Percentiles rank a stretch among this genome's conserved stretches.
These are phyloP conservation scores for Drosophila ficusphila DNA, from an alignment of 1,140 invertebrate genomes.

Conservation along the genomic window DNA sequence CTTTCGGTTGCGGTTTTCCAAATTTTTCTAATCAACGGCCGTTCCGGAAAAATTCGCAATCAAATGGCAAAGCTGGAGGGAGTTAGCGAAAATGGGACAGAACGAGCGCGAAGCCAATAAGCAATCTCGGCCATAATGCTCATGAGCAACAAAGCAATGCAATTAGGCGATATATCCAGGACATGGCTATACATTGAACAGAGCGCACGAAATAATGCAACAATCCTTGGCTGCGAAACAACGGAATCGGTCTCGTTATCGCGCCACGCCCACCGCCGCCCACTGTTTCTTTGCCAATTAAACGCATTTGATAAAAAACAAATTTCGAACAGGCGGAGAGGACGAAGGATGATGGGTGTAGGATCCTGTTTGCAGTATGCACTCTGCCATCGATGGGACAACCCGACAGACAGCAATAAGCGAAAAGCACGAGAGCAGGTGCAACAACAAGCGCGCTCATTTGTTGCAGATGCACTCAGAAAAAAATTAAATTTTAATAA, in stretches of 20 bases:
- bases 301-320: slow-evolving; percentile 75
- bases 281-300: slow-evolving; percentile 69
- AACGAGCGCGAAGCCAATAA: slow-evolving; percentile 24
- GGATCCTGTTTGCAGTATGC: slow-evolving; percentile 29
- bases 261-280: neutral
- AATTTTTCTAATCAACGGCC: slow-evolving; percentile 42
- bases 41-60: slow-evolving; percentile 29
- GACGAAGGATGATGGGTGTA: slow-evolving; percentile 8
- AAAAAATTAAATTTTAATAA: neutral
- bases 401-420: slow-evolving; percentile 31
- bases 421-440: slow-evolving; percentile 29
- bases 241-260: slow-evolving; percentile 11
- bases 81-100: neutral
- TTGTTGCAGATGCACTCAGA: slow-evolving; percentile 25
- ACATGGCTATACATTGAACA: slow-evolving; percentile 1
- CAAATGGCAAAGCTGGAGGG: neutral
- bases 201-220: slow-evolving; percentile 47
- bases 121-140: slow-evolving; percentile 46
- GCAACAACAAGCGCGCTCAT: slow-evolving; percentile 24
- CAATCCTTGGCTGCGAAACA: slow-evolving; percentile 29
- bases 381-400: slow-evolving; percentile 39
- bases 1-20: slow-evolving; percentile 13
- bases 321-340: slow-evolving; percentile 31
- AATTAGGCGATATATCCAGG: slow-evolving; percentile 43
- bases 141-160: slow-evolving; percentile 57